Evolutionary conservation across 1,140 invertebrate genomes (phyloP).

Genomic region (Cheumatopsyche charites): DNA sequence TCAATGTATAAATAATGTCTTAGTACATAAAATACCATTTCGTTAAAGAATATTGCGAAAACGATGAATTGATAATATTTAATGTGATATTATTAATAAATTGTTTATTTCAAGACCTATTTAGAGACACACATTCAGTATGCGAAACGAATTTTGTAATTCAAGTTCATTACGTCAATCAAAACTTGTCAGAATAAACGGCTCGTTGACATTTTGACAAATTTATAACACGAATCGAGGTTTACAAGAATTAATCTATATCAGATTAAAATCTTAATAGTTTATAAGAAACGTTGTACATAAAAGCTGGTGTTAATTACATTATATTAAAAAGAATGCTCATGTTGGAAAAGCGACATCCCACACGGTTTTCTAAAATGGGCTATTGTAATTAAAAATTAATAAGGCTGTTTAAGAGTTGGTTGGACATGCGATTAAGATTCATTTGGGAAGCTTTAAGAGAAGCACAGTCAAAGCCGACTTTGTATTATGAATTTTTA

Average conservation of each 20-base stretch:
- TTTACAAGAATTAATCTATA: too few relatives aligned
- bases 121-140: too few relatives aligned
- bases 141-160: too few relatives aligned
- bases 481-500: background rate
- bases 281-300: background rate
- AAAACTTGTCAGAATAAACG: background rate
- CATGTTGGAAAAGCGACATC: constrained; percentile 3
- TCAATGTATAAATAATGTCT: too few relatives aligned
- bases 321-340: background rate
- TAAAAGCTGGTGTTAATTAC: background rate
- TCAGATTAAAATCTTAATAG: too few relatives aligned
- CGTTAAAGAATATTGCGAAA: too few relatives aligned
- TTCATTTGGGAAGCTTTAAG: too few relatives aligned
- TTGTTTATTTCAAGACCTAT: too few relatives aligned
- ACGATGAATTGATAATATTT: too few relatives aligned
- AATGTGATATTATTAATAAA: too few relatives aligned
- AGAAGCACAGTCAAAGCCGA: background rate
- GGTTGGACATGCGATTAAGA: background rate
- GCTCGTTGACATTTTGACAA: constrained; percentile 1
- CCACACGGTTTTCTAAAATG: background rate
- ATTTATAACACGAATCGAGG: background rate
- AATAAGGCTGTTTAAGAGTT: background rate
- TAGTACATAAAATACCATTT: too few relatives aligned
- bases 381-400: constrained; percentile 3
- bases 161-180: background rate